Base-by-base conservation (phyloP, 2,797 vertebrate genomes). In the Enteromius mattozi region DNA sequence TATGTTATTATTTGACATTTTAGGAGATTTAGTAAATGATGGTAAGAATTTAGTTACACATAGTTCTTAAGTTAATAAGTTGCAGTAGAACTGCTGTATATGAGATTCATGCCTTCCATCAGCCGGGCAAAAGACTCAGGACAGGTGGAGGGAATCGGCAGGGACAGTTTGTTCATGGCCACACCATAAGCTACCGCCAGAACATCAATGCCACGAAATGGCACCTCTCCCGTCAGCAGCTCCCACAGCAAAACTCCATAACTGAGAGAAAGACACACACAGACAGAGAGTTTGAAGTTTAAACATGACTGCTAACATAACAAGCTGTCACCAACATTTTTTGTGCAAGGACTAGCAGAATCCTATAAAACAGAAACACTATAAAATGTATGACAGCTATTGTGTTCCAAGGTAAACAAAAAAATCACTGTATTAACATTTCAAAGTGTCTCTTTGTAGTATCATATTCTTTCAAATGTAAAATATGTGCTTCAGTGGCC, bases 151-250 rank as follows among this genome's bases (percentile, higher is more conserved):
- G 98, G 98, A 86, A 99, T 94, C 30, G 98, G 98, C 90, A 99
- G 92, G n/a, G 98, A 96, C 47, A 99, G 95, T 89, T 99, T 99
- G 92, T 99, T 99, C 98, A 99, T 99, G 8, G 98, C 98, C 83
- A 99, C 98, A 37, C 98, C 98, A 0, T 99, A 99, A 0, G 98
- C 97, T 75, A 99, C 98, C 0, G 98, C 97, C 13, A 99, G 95
- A 24, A 97, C 94, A 86, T 99, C 98, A 10, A 99, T 99, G 24
- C 97, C 98, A 83, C 98, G 96, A 87, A 99, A 99, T 0, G 98
- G 97, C 63, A 99, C 97, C 89, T 99, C 98, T 19, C 98, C 97
- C 0, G 98, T 99, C 81, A 99, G 92, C 85, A 99, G 93, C 87
- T 99, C 98, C 98, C 98, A 99, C 83, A 99, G 88, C 90, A 99